A percentile compares a stretch with the other conserved stretches of the same genome.
phyloP scores from a whole-genome alignment of 2,113 vertebrate species.

The Hydrochoerus hydrochaeris region DNA sequence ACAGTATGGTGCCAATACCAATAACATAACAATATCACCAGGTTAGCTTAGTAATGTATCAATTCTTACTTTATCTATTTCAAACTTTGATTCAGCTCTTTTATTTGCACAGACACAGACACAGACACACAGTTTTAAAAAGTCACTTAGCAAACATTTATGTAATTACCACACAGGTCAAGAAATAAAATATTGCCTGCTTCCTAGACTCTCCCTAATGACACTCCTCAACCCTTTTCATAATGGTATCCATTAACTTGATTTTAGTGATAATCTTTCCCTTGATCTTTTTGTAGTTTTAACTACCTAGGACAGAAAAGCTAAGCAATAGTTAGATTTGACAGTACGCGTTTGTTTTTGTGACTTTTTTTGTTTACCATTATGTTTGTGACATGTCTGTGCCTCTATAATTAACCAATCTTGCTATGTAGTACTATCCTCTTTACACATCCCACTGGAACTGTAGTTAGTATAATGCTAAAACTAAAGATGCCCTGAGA shows the following conservation, averaged over 20 bases:
- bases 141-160: slow-evolving; percentile 34
- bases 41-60: background rate
- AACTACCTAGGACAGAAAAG: background rate
- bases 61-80: background rate
- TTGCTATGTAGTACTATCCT: background rate
- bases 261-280: slow-evolving; percentile 5
- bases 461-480: background rate
- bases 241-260: background rate
- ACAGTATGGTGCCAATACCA: background rate
- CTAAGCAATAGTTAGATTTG: background rate
- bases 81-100: background rate
- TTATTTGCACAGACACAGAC: background rate
- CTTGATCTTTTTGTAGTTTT: background rate
- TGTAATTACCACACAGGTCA: slow-evolving; percentile 20
- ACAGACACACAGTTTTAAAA: slow-evolving; percentile 14
- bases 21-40: background rate
- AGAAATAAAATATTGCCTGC: background rate
- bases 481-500: background rate
- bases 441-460: background rate
- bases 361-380: background rate
- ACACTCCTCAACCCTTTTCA: background rate
- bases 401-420: background rate
- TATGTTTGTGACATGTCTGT: background rate
- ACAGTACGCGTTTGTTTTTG: background rate
- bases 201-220: background rate